Evolutionary conservation across 2,113 vertebrate species (phyloP), one percentile per base, ranked within the genome.

Genomic region (Octodon degus): DNA sequence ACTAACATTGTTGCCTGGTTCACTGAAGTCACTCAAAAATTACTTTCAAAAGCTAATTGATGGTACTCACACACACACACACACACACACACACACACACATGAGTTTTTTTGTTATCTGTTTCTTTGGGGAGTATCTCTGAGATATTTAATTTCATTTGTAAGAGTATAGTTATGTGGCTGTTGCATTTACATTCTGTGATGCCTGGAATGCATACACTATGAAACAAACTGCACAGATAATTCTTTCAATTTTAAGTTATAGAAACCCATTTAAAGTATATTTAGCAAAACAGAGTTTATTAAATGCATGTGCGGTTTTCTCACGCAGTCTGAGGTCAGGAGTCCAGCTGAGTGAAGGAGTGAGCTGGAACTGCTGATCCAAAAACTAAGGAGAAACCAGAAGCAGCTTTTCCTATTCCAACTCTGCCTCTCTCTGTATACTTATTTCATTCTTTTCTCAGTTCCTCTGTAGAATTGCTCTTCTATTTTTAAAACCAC

Each of bases 401-500:
- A 70, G 62, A 93, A 88, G 37, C 58, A 85, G 22, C 40, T 93
- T 58, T 85, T 91, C 34, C 27, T 85, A 58, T 85, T 30, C 76
- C 74, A 97, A 13, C 14, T 63, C 65, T 43, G 16, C 40, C 16
- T 90, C 65, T 92, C 30, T 90, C 9, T 6, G 3, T 43, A 20
- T 86, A 74, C n/a, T 83, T 95, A 43, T 70, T 82, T 90, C 30
- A 77, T 86, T 77, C 37, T 79, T 88, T 53, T 70, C 67, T 82
- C 19, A 68, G 5, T 63, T 24, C 83, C 17, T 77, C 13, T 79
- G 43, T 55, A 89, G 24, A 86, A 70, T 81, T 16, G 30, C 60
- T 58, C 62, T 90, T 86, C 87, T 93, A 60, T 82, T 90, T 96
- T 96, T 90, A 86, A 90, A 86, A 47, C 16, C 65, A 72, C 27